Evolutionary conservation across 1,140 invertebrate species (phyloP).

Genomic region (Archivesica marissinica): DNA sequence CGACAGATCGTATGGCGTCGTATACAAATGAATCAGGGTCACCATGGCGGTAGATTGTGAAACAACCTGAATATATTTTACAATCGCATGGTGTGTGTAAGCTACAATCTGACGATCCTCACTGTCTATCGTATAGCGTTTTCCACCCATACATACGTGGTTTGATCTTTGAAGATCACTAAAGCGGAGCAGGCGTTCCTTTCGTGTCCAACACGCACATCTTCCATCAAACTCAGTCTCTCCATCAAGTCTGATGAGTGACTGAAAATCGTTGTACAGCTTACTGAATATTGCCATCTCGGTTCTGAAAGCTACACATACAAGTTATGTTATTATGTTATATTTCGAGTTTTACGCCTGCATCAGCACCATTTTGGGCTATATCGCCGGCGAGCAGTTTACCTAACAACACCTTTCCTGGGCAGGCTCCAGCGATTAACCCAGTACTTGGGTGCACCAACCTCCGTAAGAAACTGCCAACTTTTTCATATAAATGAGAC

Average conservation of each 20-base stretch:
- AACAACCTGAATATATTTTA: background rate
- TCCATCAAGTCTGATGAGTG: background rate
- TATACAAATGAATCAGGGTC: conserved; percentile 31
- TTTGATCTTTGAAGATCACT: background rate
- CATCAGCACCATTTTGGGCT: no score
- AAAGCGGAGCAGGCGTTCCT: background rate
- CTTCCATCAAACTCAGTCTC: background rate
- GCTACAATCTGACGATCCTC: background rate
- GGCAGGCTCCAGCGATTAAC: no score
- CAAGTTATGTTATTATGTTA: no score
- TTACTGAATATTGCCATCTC: no score
- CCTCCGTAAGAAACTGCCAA: no score
- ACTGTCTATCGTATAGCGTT: background rate
- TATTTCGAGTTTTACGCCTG: no score
- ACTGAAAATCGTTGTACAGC: background rate
- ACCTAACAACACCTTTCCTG: no score
- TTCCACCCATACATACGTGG: conserved; percentile 13
- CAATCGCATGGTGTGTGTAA: conserved; percentile 34
- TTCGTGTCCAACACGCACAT: background rate
- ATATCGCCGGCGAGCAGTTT: no score
- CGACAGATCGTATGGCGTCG: background rate
- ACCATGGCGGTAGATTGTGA: background rate
- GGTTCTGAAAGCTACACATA: no score
- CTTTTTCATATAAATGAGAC: no score
- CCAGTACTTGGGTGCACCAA: no score